Evolutionary conservation across 35 echinoderm and acorn worm species (phyloP).

Genomic region (Heliocidaris erythrogramma): DNA sequence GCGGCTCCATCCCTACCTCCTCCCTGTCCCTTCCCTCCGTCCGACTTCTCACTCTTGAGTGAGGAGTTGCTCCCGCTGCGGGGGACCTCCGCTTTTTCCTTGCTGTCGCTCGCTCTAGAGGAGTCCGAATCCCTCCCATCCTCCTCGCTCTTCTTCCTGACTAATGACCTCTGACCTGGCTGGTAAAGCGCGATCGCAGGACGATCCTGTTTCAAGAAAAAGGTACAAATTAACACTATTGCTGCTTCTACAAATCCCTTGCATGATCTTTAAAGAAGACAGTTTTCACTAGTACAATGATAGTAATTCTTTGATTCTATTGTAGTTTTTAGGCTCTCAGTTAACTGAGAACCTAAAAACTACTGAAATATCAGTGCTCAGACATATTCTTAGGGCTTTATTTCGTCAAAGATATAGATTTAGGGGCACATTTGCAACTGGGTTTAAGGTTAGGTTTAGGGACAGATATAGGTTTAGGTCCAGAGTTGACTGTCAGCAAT

Average conservation of each 20-base stretch:
- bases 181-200: constrained; percentile 30
- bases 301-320: no score
- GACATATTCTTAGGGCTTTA: no score
- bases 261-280: no score
- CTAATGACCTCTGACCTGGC: constrained; percentile 17
- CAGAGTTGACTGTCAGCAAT: no score
- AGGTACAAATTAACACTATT: neutral
- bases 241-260: no score
- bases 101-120: neutral
- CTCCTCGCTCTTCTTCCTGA: neutral
- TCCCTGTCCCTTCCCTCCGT: neutral
- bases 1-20: neutral
- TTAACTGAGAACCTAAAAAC: no score
- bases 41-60: constrained; percentile 19
- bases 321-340: no score
- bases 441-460: neutral
- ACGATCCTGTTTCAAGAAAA: constrained; percentile 24
- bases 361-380: no score
- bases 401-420: no score
- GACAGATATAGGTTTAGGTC: no score
- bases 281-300: no score
- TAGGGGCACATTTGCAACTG: neutral
- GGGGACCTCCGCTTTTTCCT: constrained; percentile 2
- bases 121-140: neutral
- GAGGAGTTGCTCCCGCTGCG: constrained; percentile 12